phyloP scores from a whole-genome alignment of 1,140 invertebrate species.

The Apis cerana region DNA sequence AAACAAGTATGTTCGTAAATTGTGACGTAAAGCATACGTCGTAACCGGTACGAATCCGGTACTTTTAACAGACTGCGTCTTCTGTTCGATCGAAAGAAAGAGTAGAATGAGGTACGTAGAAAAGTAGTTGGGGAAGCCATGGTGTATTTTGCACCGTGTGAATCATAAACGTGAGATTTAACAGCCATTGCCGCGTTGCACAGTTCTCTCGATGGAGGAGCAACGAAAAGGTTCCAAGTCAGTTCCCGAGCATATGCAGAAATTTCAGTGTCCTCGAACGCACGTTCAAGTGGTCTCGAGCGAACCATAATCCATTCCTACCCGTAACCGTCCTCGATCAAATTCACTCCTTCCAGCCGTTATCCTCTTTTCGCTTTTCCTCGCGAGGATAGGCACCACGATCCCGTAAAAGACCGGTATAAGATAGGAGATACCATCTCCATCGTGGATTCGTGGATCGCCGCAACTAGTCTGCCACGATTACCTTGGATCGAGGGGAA shows the following conservation, averaged over 20 bases:
- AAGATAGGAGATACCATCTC: neutral
- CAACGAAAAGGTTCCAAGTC: neutral
- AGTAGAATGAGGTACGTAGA: neutral
- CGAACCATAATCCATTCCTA: conserved; percentile 21
- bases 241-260: too few species aligned
- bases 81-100: neutral
- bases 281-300: neutral
- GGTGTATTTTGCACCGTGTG: too few species aligned
- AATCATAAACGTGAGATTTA: too few species aligned
- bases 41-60: conserved; percentile 19
- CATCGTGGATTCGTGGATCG: neutral
- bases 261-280: conserved; percentile 6
- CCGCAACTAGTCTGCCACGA: neutral
- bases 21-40: conserved; percentile 6
- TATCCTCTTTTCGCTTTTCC: conserved; percentile 3
- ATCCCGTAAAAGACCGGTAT: neutral
- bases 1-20: conserved; percentile 22
- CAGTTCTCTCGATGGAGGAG: too few species aligned
- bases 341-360: neutral
- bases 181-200: too few species aligned
- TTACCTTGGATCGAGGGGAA: neutral
- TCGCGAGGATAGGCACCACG: neutral
- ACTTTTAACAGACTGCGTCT: neutral
- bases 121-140: neutral
- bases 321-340: neutral